Conservation (phyloP, 1,140 invertebrate genomes). For the Hyles euphorbiae region DNA sequence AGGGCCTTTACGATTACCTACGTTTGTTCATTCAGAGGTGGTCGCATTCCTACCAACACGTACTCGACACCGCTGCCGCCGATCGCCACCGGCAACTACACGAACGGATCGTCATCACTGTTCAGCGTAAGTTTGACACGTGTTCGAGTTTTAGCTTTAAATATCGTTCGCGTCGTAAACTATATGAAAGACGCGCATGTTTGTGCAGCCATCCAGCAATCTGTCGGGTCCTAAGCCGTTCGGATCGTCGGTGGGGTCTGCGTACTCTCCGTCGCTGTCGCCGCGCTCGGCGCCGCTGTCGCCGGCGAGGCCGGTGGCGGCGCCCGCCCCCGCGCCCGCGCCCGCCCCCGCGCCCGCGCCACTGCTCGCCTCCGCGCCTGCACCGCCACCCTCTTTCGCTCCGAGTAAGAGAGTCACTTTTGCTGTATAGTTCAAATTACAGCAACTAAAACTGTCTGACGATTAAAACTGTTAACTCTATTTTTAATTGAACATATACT, state of each 20-base stretch:
- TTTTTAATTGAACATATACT: too few species aligned
- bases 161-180: neutral
- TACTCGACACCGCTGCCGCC: slow-evolving; percentile 81
- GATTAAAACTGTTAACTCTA: too few species aligned
- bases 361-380: slow-evolving; percentile 45
- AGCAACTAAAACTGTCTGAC: neutral
- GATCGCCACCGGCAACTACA: slow-evolving; percentile 72
- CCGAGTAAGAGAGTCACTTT: slow-evolving; percentile 74
- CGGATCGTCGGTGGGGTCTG: slow-evolving; percentile 69
- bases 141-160: neutral
- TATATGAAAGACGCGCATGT: slow-evolving; percentile 3
- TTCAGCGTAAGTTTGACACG: slow-evolving; percentile 58
- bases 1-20: slow-evolving; percentile 2
- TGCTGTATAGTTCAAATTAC: slow-evolving; percentile 42
- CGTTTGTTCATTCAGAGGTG: slow-evolving; percentile 67
- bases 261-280: slow-evolving; percentile 69
- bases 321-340: slow-evolving; percentile 43
- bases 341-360: slow-evolving; percentile 39
- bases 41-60: slow-evolving; percentile 78
- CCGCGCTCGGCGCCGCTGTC: slow-evolving; percentile 70
- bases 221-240: slow-evolving; percentile 79
- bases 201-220: slow-evolving; percentile 67
- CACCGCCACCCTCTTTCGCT: slow-evolving; percentile 47
- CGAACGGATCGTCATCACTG: slow-evolving; percentile 61
- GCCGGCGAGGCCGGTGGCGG: slow-evolving; percentile 53